Evolutionary conservation across 2,797 vertebrate genomes (phyloP).

Genomic region (Thalassophryne amazonica): DNA sequence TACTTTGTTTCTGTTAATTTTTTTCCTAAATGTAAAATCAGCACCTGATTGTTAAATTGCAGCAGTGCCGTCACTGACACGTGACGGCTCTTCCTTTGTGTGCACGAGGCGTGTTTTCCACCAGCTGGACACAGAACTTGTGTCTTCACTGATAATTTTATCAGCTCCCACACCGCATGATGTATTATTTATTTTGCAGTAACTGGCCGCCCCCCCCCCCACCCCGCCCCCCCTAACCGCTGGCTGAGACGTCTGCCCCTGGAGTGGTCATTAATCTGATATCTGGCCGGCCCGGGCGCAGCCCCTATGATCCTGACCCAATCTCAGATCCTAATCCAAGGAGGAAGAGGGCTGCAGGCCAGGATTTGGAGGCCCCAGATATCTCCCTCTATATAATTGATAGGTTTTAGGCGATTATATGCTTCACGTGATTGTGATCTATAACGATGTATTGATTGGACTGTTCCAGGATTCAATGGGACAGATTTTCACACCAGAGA

Average conservation of each 20-base stretch:
- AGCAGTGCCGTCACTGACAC: no score
- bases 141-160: slow-evolving; percentile 80
- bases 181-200: slow-evolving; percentile 81
- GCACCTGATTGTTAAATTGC: no score
- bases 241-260: slow-evolving; percentile 75
- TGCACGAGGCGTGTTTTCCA: slow-evolving; percentile 3
- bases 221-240: slow-evolving; percentile 63
- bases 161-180: slow-evolving; percentile 77
- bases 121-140: slow-evolving; percentile 53
- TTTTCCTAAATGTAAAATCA: no score
- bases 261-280: slow-evolving; percentile 83
- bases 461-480: slow-evolving; percentile 65
- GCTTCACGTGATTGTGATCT: slow-evolving; percentile 82
- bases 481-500: slow-evolving; percentile 50
- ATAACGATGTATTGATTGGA: slow-evolving; percentile 81
- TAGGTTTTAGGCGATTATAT: slow-evolving; percentile 83
- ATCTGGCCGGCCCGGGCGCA: slow-evolving; percentile 75
- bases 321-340: slow-evolving; percentile 85
- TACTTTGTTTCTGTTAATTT: no score
- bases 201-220: slow-evolving; percentile 42
- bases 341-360: slow-evolving; percentile 80
- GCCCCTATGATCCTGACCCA: slow-evolving; percentile 80
- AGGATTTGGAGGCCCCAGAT: slow-evolving; percentile 76
- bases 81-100: no score
- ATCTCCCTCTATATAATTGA: slow-evolving; percentile 80